Evolutionary conservation across 2,797 vertebrate genomes (phyloP).

Genomic region (Semotilus atromaculatus): DNA sequence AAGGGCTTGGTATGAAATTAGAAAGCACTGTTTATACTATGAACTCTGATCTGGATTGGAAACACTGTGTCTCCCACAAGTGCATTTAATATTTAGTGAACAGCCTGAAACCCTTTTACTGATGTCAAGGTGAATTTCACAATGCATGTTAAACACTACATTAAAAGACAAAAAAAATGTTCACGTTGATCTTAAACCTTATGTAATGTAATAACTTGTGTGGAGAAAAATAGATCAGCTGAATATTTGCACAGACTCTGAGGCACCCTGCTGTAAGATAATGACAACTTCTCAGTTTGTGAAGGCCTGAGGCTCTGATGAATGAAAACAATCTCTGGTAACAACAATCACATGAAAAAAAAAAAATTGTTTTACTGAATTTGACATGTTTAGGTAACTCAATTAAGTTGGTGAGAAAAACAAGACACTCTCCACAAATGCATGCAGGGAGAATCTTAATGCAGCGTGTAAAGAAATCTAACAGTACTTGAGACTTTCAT

Average conservation of each 20-base stretch:
- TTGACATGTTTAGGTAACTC: constrained; percentile 4
- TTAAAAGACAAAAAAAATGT: neutral
- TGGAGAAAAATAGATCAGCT: neutral
- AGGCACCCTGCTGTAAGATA: constrained; percentile 1
- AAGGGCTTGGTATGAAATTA: neutral
- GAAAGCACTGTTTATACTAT: constrained; percentile 4
- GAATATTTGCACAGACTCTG: constrained; percentile 22
- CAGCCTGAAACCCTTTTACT: neutral
- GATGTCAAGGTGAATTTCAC: constrained; percentile 13
- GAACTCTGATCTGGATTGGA: constrained; percentile 7
- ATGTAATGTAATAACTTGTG: constrained; percentile 4
- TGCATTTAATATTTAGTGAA: neutral
- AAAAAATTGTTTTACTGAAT: neutral
- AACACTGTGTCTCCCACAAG: neutral
- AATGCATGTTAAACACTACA: neutral
- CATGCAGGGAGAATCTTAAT: neutral
- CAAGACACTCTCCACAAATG: neutral
- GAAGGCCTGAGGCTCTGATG: constrained; percentile 3
- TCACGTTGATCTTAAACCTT: neutral
- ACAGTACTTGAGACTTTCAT: neutral
- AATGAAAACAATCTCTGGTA: constrained; percentile 5
- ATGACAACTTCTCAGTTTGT: constrained; percentile 13
- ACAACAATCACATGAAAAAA: constrained; percentile 1
- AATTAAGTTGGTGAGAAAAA: constrained; percentile 10
- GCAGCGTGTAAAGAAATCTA: neutral